Conservation (phyloP, 64 coral and sea anemone genomes). For the Platygyra sinensis region DNA sequence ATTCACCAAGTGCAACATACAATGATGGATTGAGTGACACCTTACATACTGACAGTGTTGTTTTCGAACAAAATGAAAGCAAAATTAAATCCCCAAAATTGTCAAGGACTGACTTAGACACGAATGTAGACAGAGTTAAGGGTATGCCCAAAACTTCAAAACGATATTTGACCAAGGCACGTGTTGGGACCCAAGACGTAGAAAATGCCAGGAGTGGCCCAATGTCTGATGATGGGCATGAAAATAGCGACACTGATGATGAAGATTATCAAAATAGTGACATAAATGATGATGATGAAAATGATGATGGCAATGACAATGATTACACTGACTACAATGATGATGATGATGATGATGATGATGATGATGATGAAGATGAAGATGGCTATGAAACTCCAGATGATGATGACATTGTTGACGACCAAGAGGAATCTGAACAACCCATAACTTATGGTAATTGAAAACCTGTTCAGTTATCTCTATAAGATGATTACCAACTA, state of each 20-base stretch:
- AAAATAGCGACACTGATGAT: neutral
- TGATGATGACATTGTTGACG: neutral
- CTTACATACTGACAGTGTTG: neutral
- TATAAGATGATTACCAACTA: no score
- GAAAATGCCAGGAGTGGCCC: neutral
- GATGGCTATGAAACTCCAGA: neutral
- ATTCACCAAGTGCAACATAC: no score
- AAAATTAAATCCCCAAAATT: neutral
- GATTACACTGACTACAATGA: neutral
- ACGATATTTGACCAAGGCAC: neutral
- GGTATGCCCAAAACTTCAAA: neutral
- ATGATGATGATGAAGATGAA: neutral
- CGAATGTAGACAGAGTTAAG: neutral
- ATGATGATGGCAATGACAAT: slow-evolving; percentile 12
- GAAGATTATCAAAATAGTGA: neutral
- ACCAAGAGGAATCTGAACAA: slow-evolving; percentile 26
- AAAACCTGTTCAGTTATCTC: neutral
- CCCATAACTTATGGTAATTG: slow-evolving; percentile 47
- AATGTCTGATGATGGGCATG: neutral
- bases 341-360: neutral
- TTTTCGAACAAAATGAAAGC: neutral
- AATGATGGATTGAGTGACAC: no score
- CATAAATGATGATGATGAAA: neutral
- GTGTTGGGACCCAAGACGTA: neutral
- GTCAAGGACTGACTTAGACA: neutral